Conservation (phyloP, 2,113 vertebrate genomes). For the Carassius carassius region DNA sequence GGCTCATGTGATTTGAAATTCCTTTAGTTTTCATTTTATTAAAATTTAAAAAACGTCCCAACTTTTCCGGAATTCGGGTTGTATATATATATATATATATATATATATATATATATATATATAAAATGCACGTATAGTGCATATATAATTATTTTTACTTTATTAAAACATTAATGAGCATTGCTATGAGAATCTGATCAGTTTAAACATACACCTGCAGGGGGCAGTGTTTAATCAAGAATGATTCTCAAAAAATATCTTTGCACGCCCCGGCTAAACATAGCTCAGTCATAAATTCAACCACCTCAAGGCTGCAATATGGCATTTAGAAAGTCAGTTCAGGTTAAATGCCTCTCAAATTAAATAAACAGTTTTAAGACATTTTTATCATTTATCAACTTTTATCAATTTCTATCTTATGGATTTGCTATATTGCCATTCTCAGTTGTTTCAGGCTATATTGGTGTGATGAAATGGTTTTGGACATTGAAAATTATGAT, state of each 20-base stretch:
- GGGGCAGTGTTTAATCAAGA: constrained; percentile 7
- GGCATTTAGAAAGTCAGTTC: neutral
- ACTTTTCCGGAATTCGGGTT: too few species aligned
- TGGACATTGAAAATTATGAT: neutral
- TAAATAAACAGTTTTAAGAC: neutral
- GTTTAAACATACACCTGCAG: neutral
- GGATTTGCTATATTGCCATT: neutral
- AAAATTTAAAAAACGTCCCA: too few species aligned
- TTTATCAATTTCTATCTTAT: neutral
- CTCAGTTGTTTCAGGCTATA: neutral
- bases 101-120: too few species aligned
- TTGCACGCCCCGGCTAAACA: neutral
- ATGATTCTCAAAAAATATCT: neutral
- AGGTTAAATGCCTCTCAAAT: neutral
- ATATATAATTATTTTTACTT: too few species aligned
- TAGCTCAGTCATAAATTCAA: neutral
- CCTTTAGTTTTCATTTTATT: too few species aligned
- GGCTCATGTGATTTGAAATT: too few species aligned
- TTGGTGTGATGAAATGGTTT: neutral
- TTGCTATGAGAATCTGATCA: neutral
- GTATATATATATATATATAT: too few species aligned
- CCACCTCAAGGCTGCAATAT: neutral
- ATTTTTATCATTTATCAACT: neutral
- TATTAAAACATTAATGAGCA: too few species aligned
- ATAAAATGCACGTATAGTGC: too few species aligned